A percentile compares a stretch with the other conserved stretches of the same genome.
phyloP scores from a whole-genome alignment of 2,113 vertebrate species.

The Lepus timidus region DNA sequence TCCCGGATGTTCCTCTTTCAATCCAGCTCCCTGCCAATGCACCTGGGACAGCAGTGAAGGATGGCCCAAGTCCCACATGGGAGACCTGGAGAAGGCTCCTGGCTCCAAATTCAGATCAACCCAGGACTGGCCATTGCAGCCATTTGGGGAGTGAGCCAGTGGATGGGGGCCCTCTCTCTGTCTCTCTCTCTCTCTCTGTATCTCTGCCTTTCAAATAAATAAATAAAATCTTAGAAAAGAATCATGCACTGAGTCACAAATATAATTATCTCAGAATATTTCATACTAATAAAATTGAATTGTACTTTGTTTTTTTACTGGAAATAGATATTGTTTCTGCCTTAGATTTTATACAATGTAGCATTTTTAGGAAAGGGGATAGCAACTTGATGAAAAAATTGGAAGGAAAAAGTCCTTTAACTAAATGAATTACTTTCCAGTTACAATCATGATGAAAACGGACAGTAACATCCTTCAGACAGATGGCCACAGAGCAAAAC shows the following conservation, averaged over 20 bases:
- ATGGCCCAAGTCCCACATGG: no score
- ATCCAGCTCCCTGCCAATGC: no score
- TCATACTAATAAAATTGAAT: conserved; percentile 66
- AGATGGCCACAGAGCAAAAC: neutral
- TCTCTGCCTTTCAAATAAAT: no score
- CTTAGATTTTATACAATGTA: neutral
- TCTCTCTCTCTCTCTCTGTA: no score
- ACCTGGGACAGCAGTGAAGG: no score
- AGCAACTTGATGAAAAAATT: conserved; percentile 34
- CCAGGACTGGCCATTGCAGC: no score
- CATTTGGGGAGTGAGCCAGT: no score
- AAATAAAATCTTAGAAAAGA: no score
- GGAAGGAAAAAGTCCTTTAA: neutral
- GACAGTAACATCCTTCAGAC: neutral
- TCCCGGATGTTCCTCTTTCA: no score
- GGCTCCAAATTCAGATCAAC: no score
- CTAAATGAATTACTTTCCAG: neutral
- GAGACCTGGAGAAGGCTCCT: no score
- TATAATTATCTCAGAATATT: conserved; percentile 55
- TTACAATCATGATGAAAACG: neutral
- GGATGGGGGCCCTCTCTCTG: no score
- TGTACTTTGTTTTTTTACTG: conserved; percentile 40
- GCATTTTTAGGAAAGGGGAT: neutral
- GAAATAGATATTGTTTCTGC: conserved; percentile 3
- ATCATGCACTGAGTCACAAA: neutral